These are phyloP conservation scores for Alca torda DNA, from an alignment of 2,797 vertebrate genomes.

Conservation along the genomic window DNA sequence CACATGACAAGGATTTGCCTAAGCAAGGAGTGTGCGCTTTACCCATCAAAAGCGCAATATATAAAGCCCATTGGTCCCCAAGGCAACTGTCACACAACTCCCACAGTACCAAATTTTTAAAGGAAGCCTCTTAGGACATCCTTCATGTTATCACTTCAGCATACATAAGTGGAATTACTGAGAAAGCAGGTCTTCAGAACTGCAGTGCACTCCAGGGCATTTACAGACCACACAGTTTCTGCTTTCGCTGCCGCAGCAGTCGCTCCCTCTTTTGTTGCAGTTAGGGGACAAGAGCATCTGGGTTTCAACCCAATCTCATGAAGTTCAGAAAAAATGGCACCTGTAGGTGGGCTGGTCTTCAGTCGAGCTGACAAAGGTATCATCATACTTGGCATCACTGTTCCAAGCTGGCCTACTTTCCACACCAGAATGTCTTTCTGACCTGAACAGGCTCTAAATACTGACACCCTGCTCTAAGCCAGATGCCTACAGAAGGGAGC, in stretches of 20 bases:
- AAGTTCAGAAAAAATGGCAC: not conserved
- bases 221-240: not conserved
- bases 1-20: not conserved
- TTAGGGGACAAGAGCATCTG: not conserved
- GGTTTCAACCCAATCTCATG: not conserved
- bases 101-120: not conserved
- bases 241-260: not conserved
- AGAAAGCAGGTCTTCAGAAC: not conserved
- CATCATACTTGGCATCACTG: not conserved
- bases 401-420: not conserved
- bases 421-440: not conserved
- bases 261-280: not conserved
- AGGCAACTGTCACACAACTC: not conserved
- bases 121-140: not conserved
- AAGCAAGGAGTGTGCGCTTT: not conserved
- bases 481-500: not conserved
- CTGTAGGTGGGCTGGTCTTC: not conserved
- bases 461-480: not conserved
- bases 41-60: not conserved
- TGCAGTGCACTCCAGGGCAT: not conserved
- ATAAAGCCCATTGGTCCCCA: not conserved
- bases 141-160: not conserved
- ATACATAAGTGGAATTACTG: not conserved
- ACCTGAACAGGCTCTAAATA: not conserved
- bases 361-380: not conserved